Evolutionary conservation across 1,140 invertebrate species (phyloP).

Genomic region (Bombus vancouverensis): DNA sequence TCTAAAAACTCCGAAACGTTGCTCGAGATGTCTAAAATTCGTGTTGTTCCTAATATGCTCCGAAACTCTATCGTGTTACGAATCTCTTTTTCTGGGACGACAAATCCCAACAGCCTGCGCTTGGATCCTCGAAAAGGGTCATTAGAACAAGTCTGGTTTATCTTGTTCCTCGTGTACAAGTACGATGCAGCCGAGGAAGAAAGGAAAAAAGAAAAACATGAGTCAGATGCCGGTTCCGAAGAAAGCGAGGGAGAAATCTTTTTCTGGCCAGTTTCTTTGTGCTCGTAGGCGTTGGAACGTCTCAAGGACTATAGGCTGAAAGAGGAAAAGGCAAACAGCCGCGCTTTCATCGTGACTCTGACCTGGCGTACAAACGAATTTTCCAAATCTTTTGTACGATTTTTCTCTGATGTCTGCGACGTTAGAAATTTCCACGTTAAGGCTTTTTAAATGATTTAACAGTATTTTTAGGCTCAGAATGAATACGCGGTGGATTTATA

Average conservation of each 20-base stretch:
- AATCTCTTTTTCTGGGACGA: too few species aligned
- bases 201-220: slow-evolving; percentile 5
- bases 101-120: not conserved
- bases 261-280: slow-evolving; percentile 30
- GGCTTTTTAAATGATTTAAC: not conserved
- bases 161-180: not conserved
- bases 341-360: not conserved
- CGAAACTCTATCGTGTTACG: not conserved
- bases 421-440: not conserved
- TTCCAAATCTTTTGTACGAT: not conserved
- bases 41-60: not conserved
- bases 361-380: not conserved
- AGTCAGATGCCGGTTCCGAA: slow-evolving; percentile 36
- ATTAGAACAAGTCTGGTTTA: not conserved
- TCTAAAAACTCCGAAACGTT: not conserved
- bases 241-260: slow-evolving; percentile 17
- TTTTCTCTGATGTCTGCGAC: too few species aligned
- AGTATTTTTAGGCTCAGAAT: not conserved
- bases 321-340: slow-evolving; percentile 12
- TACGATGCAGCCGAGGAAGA: not conserved
- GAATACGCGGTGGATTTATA: not conserved
- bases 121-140: not conserved
- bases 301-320: slow-evolving; percentile 22
- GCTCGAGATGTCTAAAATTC: not conserved
- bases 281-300: not conserved